Base-by-base conservation (phyloP, 2,797 vertebrate genomes). In the Oryzias dopingdopingensis region DNA sequence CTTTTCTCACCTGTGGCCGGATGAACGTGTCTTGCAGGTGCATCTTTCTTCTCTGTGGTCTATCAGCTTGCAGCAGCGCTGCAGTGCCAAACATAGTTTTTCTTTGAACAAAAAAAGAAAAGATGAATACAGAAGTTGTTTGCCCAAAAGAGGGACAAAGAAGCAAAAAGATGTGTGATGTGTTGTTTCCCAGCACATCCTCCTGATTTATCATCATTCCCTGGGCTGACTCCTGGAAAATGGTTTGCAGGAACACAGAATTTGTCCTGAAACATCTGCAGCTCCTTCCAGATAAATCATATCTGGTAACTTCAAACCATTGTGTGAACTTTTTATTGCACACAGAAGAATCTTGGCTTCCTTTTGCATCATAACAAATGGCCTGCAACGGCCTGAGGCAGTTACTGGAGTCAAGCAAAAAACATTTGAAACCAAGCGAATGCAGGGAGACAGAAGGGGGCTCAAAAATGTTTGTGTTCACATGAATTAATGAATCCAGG, bases 341-440 rank as follows among this genome's bases (percentile, higher is more conserved):
- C 67, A 62, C 59, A 29, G 52, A 71, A 52, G 18, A 29, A 45
- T 69, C 50, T 52, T 32, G 43, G 43, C 32, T 60, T 43, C 3
- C 42, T 42, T 42, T 42, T 42, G 16, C 42, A 42, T 42, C 17
- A 17, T 44, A n/a, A 37, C 46, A 53, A 42, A 53, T 15, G 50
- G 32, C 32, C 32, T 37, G 32, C 32, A 37, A 12, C 10, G n/a
- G n/a, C n/a, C 8, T 49, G 26, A 12, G 37, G 23, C 42, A 49
- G n/a, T 16, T 46, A 46, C 5, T 8, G 4, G 18, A 32, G 17
- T 5, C 14, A 12, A 6, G 46, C 14, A 24, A 49, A 5, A 54
- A 41, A 37, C 49, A 57, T 20, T 6, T 3, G 47, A 1, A 44
- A 44, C 32, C 16, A 43, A 18, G 46, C 49, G 29, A 56, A 41